A percentile compares a stretch with the other conserved stretches of the same genome.
Evolutionary conservation across 2,797 vertebrate species (phyloP).

Genomic region (Gila robusta): DNA sequence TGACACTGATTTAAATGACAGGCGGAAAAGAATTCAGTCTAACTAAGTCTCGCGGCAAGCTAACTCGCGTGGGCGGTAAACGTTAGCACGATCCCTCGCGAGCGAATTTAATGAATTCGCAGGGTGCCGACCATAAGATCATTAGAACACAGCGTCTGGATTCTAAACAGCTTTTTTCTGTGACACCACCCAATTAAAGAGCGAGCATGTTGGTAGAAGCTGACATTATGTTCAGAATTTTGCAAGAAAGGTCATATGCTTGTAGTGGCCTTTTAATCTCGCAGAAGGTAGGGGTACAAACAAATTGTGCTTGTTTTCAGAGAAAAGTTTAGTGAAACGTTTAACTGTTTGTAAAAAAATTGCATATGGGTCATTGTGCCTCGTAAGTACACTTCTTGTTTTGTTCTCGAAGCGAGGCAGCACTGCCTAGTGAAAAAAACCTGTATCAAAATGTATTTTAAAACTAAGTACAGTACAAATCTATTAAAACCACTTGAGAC

Average conservation of each 20-base stretch:
- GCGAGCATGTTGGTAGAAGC: constrained; percentile 62
- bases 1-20: constrained; percentile 56
- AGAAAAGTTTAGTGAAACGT: constrained; percentile 55
- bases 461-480: too few relatives aligned
- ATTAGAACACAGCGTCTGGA: constrained; percentile 62
- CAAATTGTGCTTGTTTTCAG: constrained; percentile 62
- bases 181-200: constrained; percentile 65
- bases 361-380: not conserved
- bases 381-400: not conserved
- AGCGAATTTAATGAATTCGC: constrained; percentile 55
- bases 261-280: constrained; percentile 64
- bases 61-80: constrained; percentile 37
- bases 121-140: constrained; percentile 53
- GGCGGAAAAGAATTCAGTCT: constrained; percentile 25
- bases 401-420: not conserved
- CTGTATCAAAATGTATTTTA: too few relatives aligned
- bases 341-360: constrained; percentile 42
- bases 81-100: constrained; percentile 21
- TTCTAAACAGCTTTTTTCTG: constrained; percentile 42
- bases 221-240: constrained; percentile 57
- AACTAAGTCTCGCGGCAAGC: constrained; percentile 3
- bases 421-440: too few relatives aligned
- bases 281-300: constrained; percentile 58
- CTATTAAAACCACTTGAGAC: too few relatives aligned
- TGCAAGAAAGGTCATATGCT: constrained; percentile 55